These are phyloP conservation scores for Dallia pectoralis DNA, from an alignment of 2,797 vertebrate species.

Conservation along the genomic window DNA sequence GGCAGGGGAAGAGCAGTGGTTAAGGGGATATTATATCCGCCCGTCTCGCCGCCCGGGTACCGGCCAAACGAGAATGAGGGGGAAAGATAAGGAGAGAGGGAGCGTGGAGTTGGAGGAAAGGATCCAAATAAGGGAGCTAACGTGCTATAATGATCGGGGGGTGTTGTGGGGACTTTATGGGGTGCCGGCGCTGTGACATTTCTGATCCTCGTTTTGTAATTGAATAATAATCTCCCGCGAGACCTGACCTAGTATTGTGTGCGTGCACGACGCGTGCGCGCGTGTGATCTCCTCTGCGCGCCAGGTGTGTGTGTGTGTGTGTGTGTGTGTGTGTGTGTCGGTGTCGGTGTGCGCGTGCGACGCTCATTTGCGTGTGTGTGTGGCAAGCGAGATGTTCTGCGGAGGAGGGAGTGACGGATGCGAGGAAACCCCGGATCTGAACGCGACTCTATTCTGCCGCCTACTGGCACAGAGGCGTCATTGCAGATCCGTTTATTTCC, in stretches of 20 bases:
- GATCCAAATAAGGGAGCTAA: slow-evolving; percentile 24
- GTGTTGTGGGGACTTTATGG: slow-evolving; percentile 19
- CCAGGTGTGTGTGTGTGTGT: slow-evolving; percentile 15
- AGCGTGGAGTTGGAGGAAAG: slow-evolving; percentile 14
- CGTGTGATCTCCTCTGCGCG: neutral
- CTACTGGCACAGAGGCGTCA: slow-evolving; percentile 45
- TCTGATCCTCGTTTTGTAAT: slow-evolving; percentile 71
- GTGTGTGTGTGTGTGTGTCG: slow-evolving; percentile 13
- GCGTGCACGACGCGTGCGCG: slow-evolving; percentile 13
- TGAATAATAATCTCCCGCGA: slow-evolving; percentile 67
- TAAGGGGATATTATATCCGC: slow-evolving; percentile 61
- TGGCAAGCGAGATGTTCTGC: slow-evolving; percentile 13
- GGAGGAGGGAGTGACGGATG: slow-evolving; percentile 22
- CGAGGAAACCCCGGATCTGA: neutral
- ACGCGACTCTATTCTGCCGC: slow-evolving; percentile 61
- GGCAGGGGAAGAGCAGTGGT: slow-evolving; percentile 54
- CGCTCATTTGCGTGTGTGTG: slow-evolving; percentile 20
- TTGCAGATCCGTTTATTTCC: slow-evolving; percentile 41
- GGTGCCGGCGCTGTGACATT: slow-evolving; percentile 57
- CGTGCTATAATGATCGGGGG: slow-evolving; percentile 7
- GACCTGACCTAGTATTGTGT: slow-evolving; percentile 61
- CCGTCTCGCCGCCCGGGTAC: slow-evolving; percentile 46
- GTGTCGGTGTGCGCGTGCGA: slow-evolving; percentile 10
- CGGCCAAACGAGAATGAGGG: slow-evolving; percentile 33
- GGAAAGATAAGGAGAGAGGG: slow-evolving; percentile 10